Conservation (phyloP, 2,797 vertebrate genomes). For the Chrosomus eos region DNA sequence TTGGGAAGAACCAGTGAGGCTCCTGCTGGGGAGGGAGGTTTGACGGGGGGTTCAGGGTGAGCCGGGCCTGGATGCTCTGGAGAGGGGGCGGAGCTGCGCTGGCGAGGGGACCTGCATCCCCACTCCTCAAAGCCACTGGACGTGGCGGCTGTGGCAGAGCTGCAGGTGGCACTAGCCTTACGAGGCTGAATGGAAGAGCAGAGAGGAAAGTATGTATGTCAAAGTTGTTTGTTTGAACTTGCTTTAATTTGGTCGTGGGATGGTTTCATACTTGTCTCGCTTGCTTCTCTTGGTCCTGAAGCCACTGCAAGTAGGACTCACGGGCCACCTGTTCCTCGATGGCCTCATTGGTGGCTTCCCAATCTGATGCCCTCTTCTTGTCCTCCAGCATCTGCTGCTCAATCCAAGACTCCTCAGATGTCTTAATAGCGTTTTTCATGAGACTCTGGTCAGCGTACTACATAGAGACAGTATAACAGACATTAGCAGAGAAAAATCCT, state of each 20-base stretch:
- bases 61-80: conserved; percentile 82
- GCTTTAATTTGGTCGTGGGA: background rate
- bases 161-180: conserved; percentile 91
- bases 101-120: conserved; percentile 86
- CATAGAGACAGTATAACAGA: background rate
- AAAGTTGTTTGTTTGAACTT: background rate
- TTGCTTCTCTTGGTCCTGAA: conserved; percentile 93
- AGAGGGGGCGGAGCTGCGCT: conserved; percentile 81
- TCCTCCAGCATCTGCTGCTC: conserved; percentile 97
- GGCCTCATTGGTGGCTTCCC: conserved; percentile 95
- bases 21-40: conserved; percentile 85
- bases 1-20: conserved; percentile 83
- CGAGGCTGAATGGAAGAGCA: conserved; percentile 77
- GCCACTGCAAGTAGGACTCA: conserved; percentile 93
- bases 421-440: conserved; percentile 94
- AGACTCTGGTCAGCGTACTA: conserved; percentile 91
- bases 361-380: conserved; percentile 93
- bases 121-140: conserved; percentile 88
- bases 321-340: conserved; percentile 94
- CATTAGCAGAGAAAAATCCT: background rate
- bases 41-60: conserved; percentile 80
- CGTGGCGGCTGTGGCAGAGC: conserved; percentile 88
- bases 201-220: background rate
- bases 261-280: conserved; percentile 82
- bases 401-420: conserved; percentile 96